Evolutionary conservation across 2,113 vertebrate species (phyloP), one percentile per base, ranked within the genome.

Genomic region (Pygoscelis adeliae): DNA sequence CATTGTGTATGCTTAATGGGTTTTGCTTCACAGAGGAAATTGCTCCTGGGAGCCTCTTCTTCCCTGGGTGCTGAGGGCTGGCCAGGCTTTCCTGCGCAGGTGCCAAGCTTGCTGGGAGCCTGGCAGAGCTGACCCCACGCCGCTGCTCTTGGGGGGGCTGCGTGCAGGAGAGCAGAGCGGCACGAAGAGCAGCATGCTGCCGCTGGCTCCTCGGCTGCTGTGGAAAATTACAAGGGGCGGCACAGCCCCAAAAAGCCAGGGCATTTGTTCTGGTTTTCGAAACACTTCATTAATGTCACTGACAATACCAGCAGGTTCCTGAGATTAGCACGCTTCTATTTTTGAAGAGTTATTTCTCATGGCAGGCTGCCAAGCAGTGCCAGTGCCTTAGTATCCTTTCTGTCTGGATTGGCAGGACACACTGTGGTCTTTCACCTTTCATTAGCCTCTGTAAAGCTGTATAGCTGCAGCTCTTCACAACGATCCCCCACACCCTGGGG

Each of bases 271-370:
- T 70, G 92, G 63, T 93, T 97, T 96, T 66, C 14, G 2, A 95
- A 97, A 97, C 95, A 90, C 84, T 70, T 95, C 83, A 38, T 93
- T 97, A 87, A 63, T 76, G 84, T 95, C 94, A 94, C 72, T 88
- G 95, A 83, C 94, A 91, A 94, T 91, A 87, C 73, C 65, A 80
- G 94, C 91, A 97, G 94, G 87, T 96, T 95, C 94, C 94, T 73
- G 84, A 97, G 96, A 97, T 97, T 96, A 96, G 88, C 44, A 7
- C 2, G 38, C 79, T 97, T 93, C 98, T 98, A 96, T 98, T 98
- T 98, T 96, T 93, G 96, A 97, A 91, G 92, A 97, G 95, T 90
- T 94, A 83, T 86, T 96, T 85, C 69, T 92, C n/a, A 0, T 74
- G 94, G 95, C 91, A 40, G 72, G 46, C 84, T 87, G 91, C 94